These are phyloP conservation scores for Leptinotarsa juncta DNA, from an alignment of 2,888 invertebrate genomes.

Conservation along the genomic window DNA sequence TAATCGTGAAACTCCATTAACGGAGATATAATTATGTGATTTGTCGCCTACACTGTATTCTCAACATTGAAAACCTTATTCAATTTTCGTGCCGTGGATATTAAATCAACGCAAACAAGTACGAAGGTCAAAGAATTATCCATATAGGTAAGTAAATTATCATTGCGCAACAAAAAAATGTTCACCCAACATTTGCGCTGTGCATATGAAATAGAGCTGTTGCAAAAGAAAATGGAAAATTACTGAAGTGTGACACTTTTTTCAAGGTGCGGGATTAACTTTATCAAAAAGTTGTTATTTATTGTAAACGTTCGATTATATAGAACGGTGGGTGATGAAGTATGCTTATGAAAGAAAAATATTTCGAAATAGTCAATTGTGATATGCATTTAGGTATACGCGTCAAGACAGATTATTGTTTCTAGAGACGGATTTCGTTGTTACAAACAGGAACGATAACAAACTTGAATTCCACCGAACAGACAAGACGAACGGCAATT, in stretches of 20 bases:
- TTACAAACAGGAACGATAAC: no score
- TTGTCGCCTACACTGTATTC: constrained; percentile 12
- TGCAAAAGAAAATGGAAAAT: constrained; percentile 37
- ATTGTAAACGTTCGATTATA: constrained; percentile 6
- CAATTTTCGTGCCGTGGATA: constrained; percentile 8
- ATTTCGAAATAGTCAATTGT: no score
- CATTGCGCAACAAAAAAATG: constrained; percentile 28
- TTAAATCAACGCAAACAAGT: constrained; percentile 17
- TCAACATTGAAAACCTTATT: constrained; percentile 1
- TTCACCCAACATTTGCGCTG: constrained; percentile 24
- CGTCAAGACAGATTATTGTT: no score
- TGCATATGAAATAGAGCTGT: constrained; percentile 25
- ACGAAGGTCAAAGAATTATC: constrained; percentile 24
- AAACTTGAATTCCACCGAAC: no score
- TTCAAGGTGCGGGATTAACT: constrained; percentile 30
- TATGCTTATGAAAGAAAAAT: no score
- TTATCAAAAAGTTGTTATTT: constrained; percentile 27
- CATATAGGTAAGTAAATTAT: constrained; percentile 22
- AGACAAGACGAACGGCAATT: no score
- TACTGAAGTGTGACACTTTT: constrained; percentile 37
- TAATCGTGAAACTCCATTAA: neutral
- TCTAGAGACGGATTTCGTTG: no score
- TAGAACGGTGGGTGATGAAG: neutral
- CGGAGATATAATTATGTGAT: constrained; percentile 10
- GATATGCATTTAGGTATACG: no score